Conservation (phyloP, 2,113 vertebrate genomes). For the Chrysochloris asiatica region DNA sequence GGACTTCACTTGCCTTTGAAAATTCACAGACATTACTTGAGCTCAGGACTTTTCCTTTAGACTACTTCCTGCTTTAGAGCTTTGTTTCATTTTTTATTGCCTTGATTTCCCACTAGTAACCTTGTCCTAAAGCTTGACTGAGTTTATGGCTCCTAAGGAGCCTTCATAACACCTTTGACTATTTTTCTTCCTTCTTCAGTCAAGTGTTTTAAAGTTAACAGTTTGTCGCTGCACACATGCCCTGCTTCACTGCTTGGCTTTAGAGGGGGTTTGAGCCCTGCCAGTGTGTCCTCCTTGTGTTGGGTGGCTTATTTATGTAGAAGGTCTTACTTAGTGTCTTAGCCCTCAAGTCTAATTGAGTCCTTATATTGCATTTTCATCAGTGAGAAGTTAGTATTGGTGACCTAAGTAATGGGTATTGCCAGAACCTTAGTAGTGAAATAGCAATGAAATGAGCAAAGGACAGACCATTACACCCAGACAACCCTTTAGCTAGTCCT, state of each 20-base stretch:
- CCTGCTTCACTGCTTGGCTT: background rate
- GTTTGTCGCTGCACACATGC: background rate
- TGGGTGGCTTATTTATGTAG: background rate
- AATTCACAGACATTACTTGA: slow-evolving; percentile 42
- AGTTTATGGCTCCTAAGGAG: slow-evolving; percentile 59
- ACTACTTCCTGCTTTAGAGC: background rate
- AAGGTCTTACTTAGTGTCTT: background rate
- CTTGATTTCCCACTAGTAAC: slow-evolving; percentile 44
- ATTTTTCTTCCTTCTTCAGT: slow-evolving; percentile 13
- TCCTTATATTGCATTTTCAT: background rate
- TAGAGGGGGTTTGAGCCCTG: background rate
- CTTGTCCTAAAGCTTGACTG: slow-evolving; percentile 34
- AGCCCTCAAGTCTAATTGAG: background rate
- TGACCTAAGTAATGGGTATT: background rate
- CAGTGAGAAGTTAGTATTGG: background rate
- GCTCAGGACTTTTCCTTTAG: slow-evolving; percentile 49
- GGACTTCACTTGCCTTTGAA: slow-evolving; percentile 45
- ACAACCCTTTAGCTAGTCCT: background rate
- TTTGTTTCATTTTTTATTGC: slow-evolving; percentile 52
- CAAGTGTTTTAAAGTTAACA: slow-evolving; percentile 41
- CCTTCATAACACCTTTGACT: slow-evolving; percentile 45
- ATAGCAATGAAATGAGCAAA: background rate
- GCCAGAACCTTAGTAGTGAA: background rate
- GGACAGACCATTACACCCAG: background rate
- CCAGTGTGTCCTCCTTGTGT: background rate